Evolutionary conservation across 1,140 invertebrate species (phyloP).

Genomic region (Bilobella aurantiaca): DNA sequence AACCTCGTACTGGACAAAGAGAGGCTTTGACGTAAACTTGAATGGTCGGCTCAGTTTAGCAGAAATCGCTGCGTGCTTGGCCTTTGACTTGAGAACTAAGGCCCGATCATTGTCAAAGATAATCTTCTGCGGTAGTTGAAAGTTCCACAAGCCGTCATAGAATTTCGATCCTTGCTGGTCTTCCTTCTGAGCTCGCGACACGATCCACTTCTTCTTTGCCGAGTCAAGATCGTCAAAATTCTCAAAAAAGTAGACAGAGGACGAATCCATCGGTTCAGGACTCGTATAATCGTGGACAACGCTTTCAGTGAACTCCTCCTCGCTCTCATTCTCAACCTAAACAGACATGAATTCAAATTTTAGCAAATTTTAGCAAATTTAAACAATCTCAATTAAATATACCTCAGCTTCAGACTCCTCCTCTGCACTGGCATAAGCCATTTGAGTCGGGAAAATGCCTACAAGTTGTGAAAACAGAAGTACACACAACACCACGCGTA

Average conservation of each 20-base stretch:
- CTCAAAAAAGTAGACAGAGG: conserved; percentile 66
- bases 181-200: conserved; percentile 88
- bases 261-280: conserved; percentile 40
- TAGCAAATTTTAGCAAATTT: no score
- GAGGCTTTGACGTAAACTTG: conserved; percentile 71
- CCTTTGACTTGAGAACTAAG: conserved; percentile 84
- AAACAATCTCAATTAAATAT: no score
- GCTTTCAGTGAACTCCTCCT: background rate
- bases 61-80: conserved; percentile 90
- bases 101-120: conserved; percentile 73
- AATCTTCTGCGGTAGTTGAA: conserved; percentile 67
- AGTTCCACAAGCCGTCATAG: conserved; percentile 75
- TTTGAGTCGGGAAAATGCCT: no score
- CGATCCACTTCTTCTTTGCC: conserved; percentile 71
- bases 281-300: conserved; percentile 31
- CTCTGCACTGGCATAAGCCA: no score
- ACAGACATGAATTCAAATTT: no score
- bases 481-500: no score
- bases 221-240: conserved; percentile 71
- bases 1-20: conserved; percentile 89
- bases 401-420: no score
- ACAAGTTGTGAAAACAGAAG: no score
- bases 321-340: background rate
- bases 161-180: conserved; percentile 83
- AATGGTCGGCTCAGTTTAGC: conserved; percentile 69